These are phyloP conservation scores for Aulostomus chinensis DNA, from an alignment of 2,797 vertebrate species.

Conservation along the genomic window DNA sequence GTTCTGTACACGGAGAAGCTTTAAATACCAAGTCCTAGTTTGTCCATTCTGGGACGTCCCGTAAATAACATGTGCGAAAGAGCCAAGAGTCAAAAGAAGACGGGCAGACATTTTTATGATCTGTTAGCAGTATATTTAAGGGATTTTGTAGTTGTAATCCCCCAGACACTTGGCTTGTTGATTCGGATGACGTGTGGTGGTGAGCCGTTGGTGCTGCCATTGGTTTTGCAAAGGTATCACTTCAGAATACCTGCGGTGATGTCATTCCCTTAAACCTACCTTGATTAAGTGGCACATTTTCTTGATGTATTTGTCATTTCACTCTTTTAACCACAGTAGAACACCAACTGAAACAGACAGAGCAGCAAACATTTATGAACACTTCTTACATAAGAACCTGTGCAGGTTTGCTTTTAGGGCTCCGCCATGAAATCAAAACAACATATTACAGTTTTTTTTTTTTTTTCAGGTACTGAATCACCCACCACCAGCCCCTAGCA, in stretches of 20 bases:
- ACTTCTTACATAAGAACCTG: too few species aligned
- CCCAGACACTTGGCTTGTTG: conserved; percentile 41
- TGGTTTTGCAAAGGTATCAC: background rate
- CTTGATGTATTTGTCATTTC: too few species aligned
- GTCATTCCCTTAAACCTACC: background rate
- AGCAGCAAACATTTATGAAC: too few species aligned
- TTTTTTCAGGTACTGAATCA: too few species aligned
- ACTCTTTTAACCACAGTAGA: too few species aligned
- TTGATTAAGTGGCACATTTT: background rate
- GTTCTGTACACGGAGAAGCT: conserved; percentile 49
- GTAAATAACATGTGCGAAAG: conserved; percentile 46
- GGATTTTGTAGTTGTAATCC: conserved; percentile 43
- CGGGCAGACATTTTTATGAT: conserved; percentile 47
- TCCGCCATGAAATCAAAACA: too few species aligned
- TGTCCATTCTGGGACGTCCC: conserved; percentile 51
- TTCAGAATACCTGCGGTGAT: background rate
- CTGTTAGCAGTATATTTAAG: conserved; percentile 37
- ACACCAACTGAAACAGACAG: too few species aligned
- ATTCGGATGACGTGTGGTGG: conserved; percentile 47
- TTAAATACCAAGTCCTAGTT: conserved; percentile 61
- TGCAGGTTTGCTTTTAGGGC: too few species aligned
- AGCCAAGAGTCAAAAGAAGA: conserved; percentile 52
- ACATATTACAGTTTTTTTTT: too few species aligned
- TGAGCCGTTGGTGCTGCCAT: conserved; percentile 16
- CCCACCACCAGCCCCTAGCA: too few species aligned